Evolutionary conservation across 2,797 vertebrate species (phyloP).

Genomic region (Anguilla anguilla): DNA sequence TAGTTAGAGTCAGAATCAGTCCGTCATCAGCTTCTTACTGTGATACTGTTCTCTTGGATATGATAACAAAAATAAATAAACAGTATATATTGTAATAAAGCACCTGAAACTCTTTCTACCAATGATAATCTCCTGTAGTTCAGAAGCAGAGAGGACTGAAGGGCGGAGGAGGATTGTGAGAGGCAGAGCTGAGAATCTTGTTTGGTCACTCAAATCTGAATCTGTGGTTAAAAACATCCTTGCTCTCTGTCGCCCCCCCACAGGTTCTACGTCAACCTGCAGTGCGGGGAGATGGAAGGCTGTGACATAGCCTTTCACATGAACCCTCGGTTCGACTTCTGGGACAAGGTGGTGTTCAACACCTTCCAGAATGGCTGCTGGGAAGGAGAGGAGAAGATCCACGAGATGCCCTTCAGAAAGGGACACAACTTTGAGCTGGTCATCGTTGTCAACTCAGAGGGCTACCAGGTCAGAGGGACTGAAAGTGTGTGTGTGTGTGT

Average conservation of each 20-base stretch:
- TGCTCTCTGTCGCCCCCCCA: not conserved
- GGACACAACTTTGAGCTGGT: conserved; percentile 73
- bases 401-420: conserved; percentile 65
- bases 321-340: conserved; percentile 72
- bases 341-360: conserved; percentile 81
- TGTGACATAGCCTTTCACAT: conserved; percentile 73
- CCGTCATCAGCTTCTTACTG: not conserved
- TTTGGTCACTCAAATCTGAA: not conserved
- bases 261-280: conserved; percentile 74
- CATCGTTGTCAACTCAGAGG: conserved; percentile 56
- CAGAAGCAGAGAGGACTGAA: not conserved
- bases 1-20: not conserved
- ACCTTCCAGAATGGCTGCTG: conserved; percentile 53
- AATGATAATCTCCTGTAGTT: not conserved
- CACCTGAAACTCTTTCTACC: not conserved
- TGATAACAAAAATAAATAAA: not conserved
- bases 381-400: conserved; percentile 63
- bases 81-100: not conserved
- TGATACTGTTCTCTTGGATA: not conserved
- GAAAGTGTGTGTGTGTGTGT: conserved; percentile 1
- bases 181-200: not conserved
- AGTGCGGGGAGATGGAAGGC: conserved; percentile 64
- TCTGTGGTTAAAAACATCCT: not conserved
- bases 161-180: not conserved
- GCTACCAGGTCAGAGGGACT: conserved; percentile 71